phyloP scores from a whole-genome alignment of 2,113 vertebrate species.

The Origma solitaria region DNA sequence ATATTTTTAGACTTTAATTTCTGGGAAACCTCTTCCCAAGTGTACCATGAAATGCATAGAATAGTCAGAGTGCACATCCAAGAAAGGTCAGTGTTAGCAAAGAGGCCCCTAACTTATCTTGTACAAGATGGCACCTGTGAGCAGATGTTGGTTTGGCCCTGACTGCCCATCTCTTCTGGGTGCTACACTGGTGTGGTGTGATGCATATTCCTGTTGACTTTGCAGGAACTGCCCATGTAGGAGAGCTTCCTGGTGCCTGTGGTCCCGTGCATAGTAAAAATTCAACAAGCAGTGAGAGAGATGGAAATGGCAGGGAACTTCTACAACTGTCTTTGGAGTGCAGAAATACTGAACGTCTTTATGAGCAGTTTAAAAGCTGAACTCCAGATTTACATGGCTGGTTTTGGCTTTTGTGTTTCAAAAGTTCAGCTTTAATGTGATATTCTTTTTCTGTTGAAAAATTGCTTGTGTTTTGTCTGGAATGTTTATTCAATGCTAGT shows the following conservation, averaged over 20 bases:
- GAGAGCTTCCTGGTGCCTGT: background rate
- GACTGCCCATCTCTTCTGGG: background rate
- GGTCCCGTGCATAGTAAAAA: background rate
- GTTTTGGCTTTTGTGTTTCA: constrained; percentile 12
- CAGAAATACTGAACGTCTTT: background rate
- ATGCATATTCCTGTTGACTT: background rate
- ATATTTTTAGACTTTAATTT: background rate
- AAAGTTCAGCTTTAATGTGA: background rate
- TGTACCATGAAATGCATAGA: background rate
- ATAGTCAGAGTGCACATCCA: background rate
- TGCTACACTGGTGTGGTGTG: background rate
- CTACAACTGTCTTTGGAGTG: background rate
- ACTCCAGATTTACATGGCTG: background rate
- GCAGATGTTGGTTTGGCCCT: background rate
- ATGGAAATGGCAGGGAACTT: background rate
- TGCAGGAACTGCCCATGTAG: background rate
- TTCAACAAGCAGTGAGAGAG: background rate
- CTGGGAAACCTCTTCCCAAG: background rate
- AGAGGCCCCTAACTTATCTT: background rate
- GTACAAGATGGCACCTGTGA: background rate
- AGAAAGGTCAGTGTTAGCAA: background rate
- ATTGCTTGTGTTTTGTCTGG: background rate
- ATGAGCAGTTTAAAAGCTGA: background rate
- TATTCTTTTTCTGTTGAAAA: background rate
- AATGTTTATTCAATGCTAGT: background rate